A percentile compares a stretch with the other conserved stretches of the same genome.
These are phyloP conservation scores for Parochlus steinenii DNA, from an alignment of 2,888 invertebrate species.

Conservation along the genomic window DNA sequence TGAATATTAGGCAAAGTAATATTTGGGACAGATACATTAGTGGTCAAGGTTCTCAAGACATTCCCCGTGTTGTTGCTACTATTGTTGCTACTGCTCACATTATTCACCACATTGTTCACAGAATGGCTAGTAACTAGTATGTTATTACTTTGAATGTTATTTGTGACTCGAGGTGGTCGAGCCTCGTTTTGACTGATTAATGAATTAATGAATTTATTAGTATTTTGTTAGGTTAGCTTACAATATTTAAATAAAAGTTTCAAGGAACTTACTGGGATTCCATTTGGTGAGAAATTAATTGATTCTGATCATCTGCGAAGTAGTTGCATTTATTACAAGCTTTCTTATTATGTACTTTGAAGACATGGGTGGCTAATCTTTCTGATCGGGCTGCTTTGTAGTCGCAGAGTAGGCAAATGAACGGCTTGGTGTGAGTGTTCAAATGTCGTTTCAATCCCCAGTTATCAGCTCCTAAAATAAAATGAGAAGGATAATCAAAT, in stretches of 20 bases:
- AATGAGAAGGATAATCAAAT: too few relatives aligned
- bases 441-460: constrained; percentile 87
- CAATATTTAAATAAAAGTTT: not conserved
- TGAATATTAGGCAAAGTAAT: constrained; percentile 30
- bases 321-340: constrained; percentile 79
- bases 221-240: constrained; percentile 4
- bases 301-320: constrained; percentile 67
- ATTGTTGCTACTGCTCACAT: constrained; percentile 10
- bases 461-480: constrained; percentile 46
- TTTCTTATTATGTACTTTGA: constrained; percentile 82
- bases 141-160: constrained; percentile 11
- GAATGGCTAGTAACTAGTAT: constrained; percentile 10
- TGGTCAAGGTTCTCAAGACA: constrained; percentile 28
- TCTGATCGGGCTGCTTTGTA: constrained; percentile 88
- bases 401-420: constrained; percentile 77
- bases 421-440: constrained; percentile 85
- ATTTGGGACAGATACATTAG: constrained; percentile 29
- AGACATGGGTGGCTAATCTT: constrained; percentile 73
- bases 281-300: constrained; percentile 60
- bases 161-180: constrained; percentile 3
- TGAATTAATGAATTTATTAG: constrained; percentile 1
- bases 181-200: constrained; percentile 11
- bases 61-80: constrained; percentile 21
- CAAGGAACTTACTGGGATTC: constrained; percentile 50
- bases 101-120: constrained; percentile 13